Evolutionary conservation across 2,113 vertebrate species (phyloP).

Genomic region (Prietella phreatophila): DNA sequence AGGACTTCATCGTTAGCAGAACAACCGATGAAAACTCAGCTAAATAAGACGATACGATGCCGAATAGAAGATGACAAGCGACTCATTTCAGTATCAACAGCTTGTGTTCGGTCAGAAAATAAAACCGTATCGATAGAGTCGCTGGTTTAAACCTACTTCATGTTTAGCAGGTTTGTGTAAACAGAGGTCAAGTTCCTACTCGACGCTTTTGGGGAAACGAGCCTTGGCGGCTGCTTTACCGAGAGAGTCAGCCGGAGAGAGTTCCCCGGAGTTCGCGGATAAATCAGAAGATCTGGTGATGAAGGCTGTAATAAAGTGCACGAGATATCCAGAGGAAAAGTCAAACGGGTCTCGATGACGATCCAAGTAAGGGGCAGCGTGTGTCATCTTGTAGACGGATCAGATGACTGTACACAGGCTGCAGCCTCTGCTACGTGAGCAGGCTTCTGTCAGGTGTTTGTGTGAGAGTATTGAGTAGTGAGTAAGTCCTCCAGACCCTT

Average conservation of each 20-base stretch:
- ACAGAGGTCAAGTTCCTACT: neutral
- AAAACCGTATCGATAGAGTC: no score
- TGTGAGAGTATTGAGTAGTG: neutral
- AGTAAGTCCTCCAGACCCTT: slow-evolving; percentile 36
- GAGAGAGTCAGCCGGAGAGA: no score
- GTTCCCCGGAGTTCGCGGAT: no score
- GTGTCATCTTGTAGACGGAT: slow-evolving; percentile 4
- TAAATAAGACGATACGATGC: neutral
- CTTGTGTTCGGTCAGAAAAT: neutral
- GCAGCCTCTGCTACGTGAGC: neutral
- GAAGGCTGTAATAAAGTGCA: neutral
- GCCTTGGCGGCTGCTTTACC: neutral
- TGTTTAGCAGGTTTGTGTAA: neutral
- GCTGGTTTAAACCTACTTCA: neutral
- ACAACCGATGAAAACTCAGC: no score
- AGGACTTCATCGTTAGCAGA: no score
- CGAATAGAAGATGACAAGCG: no score
- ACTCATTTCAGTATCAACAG: neutral
- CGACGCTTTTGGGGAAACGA: neutral
- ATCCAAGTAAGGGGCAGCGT: neutral
- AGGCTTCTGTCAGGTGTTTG: neutral
- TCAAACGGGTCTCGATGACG: neutral
- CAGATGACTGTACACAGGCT: neutral
- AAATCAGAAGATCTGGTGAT: neutral
- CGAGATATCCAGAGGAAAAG: neutral